Evolutionary conservation across 2,888 invertebrate genomes (phyloP), one percentile per base, ranked within the genome.

Genomic region (Meghimatium bilineatum): DNA sequence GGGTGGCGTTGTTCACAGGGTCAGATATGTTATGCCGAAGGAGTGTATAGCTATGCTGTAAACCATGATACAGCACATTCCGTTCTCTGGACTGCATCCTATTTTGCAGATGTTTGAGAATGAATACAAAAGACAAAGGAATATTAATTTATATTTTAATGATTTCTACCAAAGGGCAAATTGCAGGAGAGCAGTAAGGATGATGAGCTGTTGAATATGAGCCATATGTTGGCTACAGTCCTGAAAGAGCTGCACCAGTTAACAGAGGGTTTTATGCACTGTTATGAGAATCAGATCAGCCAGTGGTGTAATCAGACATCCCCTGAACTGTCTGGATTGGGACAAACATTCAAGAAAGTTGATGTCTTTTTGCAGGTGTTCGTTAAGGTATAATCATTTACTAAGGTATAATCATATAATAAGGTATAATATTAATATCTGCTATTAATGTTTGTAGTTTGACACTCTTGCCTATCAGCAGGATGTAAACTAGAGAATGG

Each of bases 231-330:
- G 83, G 69, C 78, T 6, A 71, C 78, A 36, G 90, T 90, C 1
- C 83, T 92, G 69, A 89, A 90, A 10, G 92, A 92, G 80, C 85
- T 92, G 66, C 88, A 90, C n/a, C 92, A 92, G 87, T 87, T 92
- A 56, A 87, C 90, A 23, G 87, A 89, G 0, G 90, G 91, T 56
- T 92, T 92, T 85, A 89, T 90, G 8, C 91, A 91, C 86, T 90
- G 91, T 85, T 92, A 89, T 82, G 92, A 92, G 88, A 91, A 90
- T 60, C 91, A 92, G 85, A 90, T 92, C 89, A 87, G 87, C 56
- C 90, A 90, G 60, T 92, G 92, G 92, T 92, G 92, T 82, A 89
- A 91, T 85, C 90, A 90, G 80, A 82, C 87, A 0, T 89, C 90
- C 14, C 92, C 92, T 20, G 80, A 87, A 12, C 87, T 91, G 49